Evolutionary conservation across 2,113 vertebrate genomes (phyloP).

Genomic region (Nanger granti): DNA sequence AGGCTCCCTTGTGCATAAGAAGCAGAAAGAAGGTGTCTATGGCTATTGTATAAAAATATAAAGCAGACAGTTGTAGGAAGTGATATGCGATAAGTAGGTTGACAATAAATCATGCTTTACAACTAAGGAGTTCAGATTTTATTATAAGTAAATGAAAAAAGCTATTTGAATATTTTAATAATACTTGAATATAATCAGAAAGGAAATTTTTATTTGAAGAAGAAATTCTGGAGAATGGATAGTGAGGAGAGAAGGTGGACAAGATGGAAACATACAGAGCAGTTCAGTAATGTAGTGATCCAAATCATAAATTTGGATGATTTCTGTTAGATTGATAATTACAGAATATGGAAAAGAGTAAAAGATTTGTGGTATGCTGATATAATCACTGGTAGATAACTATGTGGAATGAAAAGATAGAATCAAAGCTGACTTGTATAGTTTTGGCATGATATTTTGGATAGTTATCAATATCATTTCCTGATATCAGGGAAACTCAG

Average conservation of each 20-base stretch:
- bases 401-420: neutral
- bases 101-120: neutral
- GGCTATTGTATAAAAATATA: neutral
- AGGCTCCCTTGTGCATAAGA: neutral
- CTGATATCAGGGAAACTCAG: neutral
- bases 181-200: neutral
- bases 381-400: neutral
- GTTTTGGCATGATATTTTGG: neutral
- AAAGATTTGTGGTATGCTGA: neutral
- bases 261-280: neutral
- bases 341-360: neutral
- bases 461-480: neutral
- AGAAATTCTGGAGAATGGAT: neutral
- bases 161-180: neutral
- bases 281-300: neutral
- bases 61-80: neutral
- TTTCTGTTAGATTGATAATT: neutral
- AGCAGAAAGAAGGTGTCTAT: neutral
- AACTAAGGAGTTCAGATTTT: neutral
- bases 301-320: neutral
- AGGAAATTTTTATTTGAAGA: neutral
- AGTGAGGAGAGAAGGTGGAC: neutral
- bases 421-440: neutral
- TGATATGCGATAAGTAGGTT: neutral
- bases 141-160: neutral